Conservation (phyloP, 1,140 invertebrate genomes). For the Drosophila busckii region DNA sequence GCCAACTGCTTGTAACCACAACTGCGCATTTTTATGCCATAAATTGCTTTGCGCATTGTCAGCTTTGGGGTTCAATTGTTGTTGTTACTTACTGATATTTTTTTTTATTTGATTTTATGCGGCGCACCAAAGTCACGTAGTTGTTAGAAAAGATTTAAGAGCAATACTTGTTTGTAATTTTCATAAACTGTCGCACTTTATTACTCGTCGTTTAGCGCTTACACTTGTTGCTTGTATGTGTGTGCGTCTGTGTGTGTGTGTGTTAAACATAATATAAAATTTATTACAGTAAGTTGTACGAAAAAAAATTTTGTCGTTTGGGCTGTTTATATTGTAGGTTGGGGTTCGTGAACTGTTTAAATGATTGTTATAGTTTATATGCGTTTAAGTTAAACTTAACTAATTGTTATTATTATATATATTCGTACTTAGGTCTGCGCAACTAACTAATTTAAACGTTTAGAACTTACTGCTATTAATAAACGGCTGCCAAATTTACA, state of each 20-base stretch:
- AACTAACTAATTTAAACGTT: no score
- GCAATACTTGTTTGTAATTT: conserved; percentile 9
- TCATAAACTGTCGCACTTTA: conserved; percentile 63
- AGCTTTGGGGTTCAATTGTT: conserved; percentile 6
- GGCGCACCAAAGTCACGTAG: conserved; percentile 8
- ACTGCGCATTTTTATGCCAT: conserved; percentile 62
- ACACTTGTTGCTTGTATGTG: conserved; percentile 32
- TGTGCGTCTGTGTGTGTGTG: no score
- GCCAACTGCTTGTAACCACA: conserved; percentile 22
- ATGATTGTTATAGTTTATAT: conserved; percentile 16
- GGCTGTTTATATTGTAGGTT: conserved; percentile 30
- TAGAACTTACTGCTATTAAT: no score
- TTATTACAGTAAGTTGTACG: conserved; percentile 22
- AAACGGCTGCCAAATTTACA: conserved; percentile 70
- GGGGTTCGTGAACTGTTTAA: conserved; percentile 20
- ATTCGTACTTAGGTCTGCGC: no score
- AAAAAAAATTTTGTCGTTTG: no score
- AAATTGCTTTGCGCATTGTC: conserved; percentile 44
- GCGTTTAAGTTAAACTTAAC: no score
- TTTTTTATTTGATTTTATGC: conserved; percentile 32
- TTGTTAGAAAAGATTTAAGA: conserved; percentile 4
- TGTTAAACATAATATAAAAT: conserved; percentile 54
- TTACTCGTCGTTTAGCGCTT: conserved; percentile 51
- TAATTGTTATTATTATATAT: no score
- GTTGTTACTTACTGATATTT: background rate